phyloP scores from a whole-genome alignment of 1,140 invertebrate genomes.

The Leptoteleia sp. region DNA sequence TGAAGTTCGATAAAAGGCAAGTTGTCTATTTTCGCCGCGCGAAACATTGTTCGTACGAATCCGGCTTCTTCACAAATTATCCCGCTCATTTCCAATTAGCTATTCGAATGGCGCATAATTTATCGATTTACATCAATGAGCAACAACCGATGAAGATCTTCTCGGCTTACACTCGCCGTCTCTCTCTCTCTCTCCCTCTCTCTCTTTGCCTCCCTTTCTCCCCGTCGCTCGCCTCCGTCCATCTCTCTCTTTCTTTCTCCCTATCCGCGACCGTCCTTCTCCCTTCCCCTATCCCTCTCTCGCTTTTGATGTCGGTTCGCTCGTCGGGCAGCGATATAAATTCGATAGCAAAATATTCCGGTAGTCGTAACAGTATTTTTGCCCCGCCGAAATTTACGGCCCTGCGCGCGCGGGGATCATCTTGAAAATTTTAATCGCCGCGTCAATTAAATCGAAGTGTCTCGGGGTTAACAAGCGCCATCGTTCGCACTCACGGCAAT shows the following conservation, averaged over 20 bases:
- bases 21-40: too few relatives aligned
- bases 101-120: constrained; percentile 51
- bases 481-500: constrained; percentile 70
- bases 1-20: too few relatives aligned
- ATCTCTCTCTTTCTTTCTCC: too few relatives aligned
- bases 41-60: constrained; percentile 19
- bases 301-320: constrained; percentile 14
- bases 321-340: constrained; percentile 33
- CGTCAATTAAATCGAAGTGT: constrained; percentile 67
- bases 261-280: too few relatives aligned
- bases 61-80: constrained; percentile 48
- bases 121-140: constrained; percentile 57
- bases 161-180: constrained; percentile 7
- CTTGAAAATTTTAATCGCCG: constrained; percentile 72
- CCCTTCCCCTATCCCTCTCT: too few relatives aligned
- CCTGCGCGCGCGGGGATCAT: constrained; percentile 58
- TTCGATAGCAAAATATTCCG: constrained; percentile 59
- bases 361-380: constrained; percentile 60
- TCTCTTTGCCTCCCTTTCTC: too few relatives aligned
- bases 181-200: constrained; percentile 4
- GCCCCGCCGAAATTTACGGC: constrained; percentile 40
- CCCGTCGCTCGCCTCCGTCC: too few relatives aligned
- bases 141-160: constrained; percentile 54
- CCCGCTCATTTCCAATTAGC: constrained; percentile 51
- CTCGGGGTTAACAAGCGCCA: constrained; percentile 71